These are phyloP conservation scores for Solenopsis invicta DNA, from an alignment of 1,140 invertebrate genomes.

Conservation along the genomic window DNA sequence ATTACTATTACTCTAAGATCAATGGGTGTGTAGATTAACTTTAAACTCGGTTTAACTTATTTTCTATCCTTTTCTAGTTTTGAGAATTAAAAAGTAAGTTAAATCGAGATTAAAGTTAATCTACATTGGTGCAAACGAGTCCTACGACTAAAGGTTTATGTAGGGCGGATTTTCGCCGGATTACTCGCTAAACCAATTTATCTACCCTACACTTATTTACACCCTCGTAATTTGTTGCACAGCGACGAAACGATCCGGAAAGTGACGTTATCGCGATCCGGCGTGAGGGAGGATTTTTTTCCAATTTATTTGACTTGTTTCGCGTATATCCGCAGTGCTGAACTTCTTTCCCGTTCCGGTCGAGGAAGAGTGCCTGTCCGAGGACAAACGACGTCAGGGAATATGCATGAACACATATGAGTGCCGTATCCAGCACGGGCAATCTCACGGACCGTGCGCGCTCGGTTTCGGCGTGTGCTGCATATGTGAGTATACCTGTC, in stretches of 20 bases:
- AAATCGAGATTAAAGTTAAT: too few species aligned
- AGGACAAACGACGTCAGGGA: conserved; percentile 90
- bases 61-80: too few species aligned
- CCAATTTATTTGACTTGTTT: background rate
- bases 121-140: background rate
- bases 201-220: background rate
- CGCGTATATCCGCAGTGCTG: conserved; percentile 87
- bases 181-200: background rate
- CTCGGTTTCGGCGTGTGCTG: conserved; percentile 96
- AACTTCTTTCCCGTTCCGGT: conserved; percentile 93
- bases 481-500: conserved; percentile 90
- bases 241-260: background rate
- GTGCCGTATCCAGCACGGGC: conserved; percentile 92
- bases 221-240: background rate
- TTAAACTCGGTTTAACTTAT: too few species aligned
- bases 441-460: conserved; percentile 92
- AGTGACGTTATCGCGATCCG: background rate
- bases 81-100: too few species aligned
- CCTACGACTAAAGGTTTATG: background rate
- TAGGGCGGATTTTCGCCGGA: background rate
- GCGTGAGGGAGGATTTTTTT: background rate
- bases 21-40: too few species aligned
- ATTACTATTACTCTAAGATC: background rate
- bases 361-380: conserved; percentile 91
- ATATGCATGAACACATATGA: conserved; percentile 94